Evolutionary conservation across 2,113 vertebrate genomes (phyloP).

Genomic region (Vulpes vulpes): DNA sequence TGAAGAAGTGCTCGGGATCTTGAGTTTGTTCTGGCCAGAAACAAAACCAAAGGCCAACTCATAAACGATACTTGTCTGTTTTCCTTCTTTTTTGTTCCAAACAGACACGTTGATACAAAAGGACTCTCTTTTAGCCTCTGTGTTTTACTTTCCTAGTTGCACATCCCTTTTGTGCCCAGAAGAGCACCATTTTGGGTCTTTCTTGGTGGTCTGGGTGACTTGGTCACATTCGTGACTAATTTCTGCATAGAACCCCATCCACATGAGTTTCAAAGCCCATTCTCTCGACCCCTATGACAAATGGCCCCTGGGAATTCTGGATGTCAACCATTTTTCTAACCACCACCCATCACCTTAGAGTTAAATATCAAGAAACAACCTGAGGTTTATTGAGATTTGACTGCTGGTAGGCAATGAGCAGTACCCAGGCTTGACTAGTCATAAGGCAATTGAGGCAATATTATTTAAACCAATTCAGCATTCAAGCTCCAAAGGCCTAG

Average conservation of each 20-base stretch:
- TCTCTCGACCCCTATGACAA: neutral
- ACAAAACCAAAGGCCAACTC: neutral
- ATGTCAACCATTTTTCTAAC: neutral
- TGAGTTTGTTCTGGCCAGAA: neutral
- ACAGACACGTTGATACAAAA: no score
- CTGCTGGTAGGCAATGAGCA: neutral
- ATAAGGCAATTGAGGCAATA: neutral
- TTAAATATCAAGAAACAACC: neutral
- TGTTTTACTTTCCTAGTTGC: neutral
- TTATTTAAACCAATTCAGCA: neutral
- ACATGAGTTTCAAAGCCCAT: neutral
- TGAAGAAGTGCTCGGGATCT: neutral
- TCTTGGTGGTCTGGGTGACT: neutral
- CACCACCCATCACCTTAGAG: neutral
- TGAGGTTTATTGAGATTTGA: neutral
- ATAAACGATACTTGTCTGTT: neutral
- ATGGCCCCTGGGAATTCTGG: neutral
- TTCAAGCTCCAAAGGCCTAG: neutral
- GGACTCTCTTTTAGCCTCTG: neutral
- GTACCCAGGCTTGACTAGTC: neutral
- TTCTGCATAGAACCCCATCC: neutral
- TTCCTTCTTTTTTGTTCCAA: neutral
- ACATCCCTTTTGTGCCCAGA: accelerated
- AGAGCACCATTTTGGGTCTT: no score
- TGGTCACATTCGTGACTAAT: neutral